Conservation (phyloP, 2,888 invertebrate genomes). For the Tenthredo scrophulariae region DNA sequence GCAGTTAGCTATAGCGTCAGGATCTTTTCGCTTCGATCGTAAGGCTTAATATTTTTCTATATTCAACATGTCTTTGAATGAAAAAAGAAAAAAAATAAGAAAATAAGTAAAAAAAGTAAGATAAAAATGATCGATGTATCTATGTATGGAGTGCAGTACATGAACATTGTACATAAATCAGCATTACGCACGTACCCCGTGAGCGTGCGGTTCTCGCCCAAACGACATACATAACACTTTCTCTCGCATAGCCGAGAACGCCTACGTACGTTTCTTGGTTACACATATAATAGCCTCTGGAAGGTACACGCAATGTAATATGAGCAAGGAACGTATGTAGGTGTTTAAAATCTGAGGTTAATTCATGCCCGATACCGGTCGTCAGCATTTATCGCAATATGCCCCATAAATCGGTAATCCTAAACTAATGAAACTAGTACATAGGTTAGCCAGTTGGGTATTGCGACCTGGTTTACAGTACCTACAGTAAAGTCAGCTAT, state of each 20-base stretch:
- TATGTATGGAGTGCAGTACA: neutral
- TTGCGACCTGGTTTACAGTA: conserved; percentile 3
- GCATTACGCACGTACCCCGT: conserved; percentile 18
- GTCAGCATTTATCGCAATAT: conserved; percentile 18
- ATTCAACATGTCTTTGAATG: neutral
- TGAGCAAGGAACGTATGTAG: neutral
- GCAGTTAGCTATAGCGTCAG: neutral
- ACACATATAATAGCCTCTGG: neutral
- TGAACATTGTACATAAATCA: conserved; percentile 3
- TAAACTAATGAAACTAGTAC: conserved; percentile 44
- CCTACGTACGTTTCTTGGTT: conserved; percentile 22
- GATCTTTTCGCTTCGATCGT: neutral
- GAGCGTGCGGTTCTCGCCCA: neutral
- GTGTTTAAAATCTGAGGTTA: conserved; percentile 9
- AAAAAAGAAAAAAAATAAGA: neutral
- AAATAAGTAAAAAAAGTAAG: neutral
- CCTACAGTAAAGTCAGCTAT: neutral
- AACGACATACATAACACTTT: conserved; percentile 35
- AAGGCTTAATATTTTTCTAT: neutral
- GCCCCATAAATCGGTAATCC: conserved; percentile 41
- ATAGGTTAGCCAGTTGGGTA: neutral
- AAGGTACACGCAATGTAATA: neutral
- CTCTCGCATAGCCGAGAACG: conserved; percentile 48
- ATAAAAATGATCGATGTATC: neutral
- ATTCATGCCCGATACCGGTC: conserved; percentile 43